Evolutionary conservation across 1,140 invertebrate species (phyloP).

Genomic region (Brachionus sp.): DNA sequence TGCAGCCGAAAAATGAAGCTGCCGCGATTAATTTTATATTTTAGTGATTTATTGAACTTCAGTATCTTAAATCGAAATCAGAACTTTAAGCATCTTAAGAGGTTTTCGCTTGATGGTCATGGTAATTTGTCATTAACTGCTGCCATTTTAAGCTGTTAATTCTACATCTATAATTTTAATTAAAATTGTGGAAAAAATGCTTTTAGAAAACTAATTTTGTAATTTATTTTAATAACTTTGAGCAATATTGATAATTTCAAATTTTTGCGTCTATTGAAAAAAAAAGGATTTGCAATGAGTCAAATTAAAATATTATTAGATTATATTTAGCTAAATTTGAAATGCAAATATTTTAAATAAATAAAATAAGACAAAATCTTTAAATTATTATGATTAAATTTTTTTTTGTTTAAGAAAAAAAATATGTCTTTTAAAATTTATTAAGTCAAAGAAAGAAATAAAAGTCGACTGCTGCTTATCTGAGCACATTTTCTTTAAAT

Average conservation of each 20-base stretch:
- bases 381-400: background rate
- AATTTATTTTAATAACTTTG: background rate
- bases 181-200: background rate
- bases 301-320: slow-evolving; percentile 15
- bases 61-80: background rate
- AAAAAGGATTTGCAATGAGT: background rate
- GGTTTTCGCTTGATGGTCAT: background rate
- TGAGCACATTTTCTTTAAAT: background rate
- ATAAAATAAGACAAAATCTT: background rate
- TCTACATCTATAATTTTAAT: background rate
- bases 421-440: background rate
- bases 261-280: background rate
- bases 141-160: background rate
- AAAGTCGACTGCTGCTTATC: background rate
- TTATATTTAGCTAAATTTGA: slow-evolving; percentile 2
- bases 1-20: background rate
- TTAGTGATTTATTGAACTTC: background rate
- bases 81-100: background rate
- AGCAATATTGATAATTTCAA: background rate
- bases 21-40: background rate
- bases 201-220: background rate
- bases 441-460: background rate
- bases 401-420: background rate
- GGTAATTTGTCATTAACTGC: background rate
- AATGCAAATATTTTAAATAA: slow-evolving; percentile 18